A percentile compares a stretch with the other conserved stretches of the same genome.
phyloP scores from a whole-genome alignment of 2,113 vertebrate species.

The Chloropsis cyanopogon region DNA sequence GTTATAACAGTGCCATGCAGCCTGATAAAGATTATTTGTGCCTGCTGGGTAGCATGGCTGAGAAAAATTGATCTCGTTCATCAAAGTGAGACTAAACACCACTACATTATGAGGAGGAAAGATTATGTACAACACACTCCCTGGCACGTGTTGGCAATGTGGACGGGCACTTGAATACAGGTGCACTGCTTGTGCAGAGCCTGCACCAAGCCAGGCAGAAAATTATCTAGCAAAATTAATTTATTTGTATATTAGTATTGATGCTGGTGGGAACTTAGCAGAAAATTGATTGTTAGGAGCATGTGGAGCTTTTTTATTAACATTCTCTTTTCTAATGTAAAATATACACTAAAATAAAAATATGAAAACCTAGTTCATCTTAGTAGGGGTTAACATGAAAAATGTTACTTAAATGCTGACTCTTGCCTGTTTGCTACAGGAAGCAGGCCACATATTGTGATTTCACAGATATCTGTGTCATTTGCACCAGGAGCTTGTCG shows the following conservation, averaged over 20 bases:
- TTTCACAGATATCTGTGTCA: not conserved
- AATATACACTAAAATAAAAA: slow-evolving; percentile 59
- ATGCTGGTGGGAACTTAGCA: slow-evolving; percentile 24
- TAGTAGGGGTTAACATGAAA: slow-evolving; percentile 17
- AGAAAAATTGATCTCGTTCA: not conserved
- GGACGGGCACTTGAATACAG: not conserved
- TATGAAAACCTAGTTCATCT: slow-evolving; percentile 38
- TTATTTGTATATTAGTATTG: slow-evolving; percentile 60
- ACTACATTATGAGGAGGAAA: not conserved
- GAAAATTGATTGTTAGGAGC: slow-evolving; percentile 44
- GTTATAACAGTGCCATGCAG: slow-evolving; percentile 15
- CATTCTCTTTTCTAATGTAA: slow-evolving; percentile 63
- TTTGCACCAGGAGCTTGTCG: not conserved
- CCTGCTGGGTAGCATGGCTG: slow-evolving; percentile 17
- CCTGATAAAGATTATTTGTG: slow-evolving; percentile 29
- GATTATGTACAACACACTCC: not conserved
- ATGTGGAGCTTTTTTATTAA: slow-evolving; percentile 65
- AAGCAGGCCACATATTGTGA: not conserved
- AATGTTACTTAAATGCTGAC: not conserved
- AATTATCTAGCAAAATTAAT: slow-evolving; percentile 44
- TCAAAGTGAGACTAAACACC: not conserved
- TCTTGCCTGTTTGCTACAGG: not conserved
- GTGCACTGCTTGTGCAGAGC: slow-evolving; percentile 13
- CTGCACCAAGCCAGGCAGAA: slow-evolving; percentile 33
- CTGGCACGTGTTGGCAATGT: not conserved